A percentile compares a stretch with the other conserved stretches of the same genome.
These are phyloP conservation scores for Drosophila borealis DNA, from an alignment of 2,888 invertebrate genomes.

Conservation along the genomic window DNA sequence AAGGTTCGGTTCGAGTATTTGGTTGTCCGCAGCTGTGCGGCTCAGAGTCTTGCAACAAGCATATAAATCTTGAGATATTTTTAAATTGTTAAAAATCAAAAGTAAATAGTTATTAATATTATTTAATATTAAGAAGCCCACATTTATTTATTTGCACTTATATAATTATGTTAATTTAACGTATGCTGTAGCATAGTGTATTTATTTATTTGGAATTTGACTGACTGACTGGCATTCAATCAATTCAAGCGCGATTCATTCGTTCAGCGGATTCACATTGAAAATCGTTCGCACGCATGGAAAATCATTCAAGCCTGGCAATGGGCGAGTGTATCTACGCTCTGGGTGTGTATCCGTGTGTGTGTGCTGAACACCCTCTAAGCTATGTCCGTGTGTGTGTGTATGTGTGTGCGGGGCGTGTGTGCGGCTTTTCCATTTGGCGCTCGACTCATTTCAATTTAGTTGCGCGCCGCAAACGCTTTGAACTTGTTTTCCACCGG, in stretches of 20 bases:
- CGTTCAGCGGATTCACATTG: constrained; percentile 46
- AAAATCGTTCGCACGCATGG: constrained; percentile 73
- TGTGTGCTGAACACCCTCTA: constrained; percentile 50
- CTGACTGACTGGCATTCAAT: constrained; percentile 54
- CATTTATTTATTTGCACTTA: no score
- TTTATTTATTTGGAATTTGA: constrained; percentile 26
- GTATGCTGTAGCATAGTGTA: constrained; percentile 40
- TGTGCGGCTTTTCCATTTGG: constrained; percentile 73
- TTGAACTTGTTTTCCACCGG: constrained; percentile 76
- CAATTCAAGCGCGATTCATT: constrained; percentile 60
- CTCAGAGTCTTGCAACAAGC: no score
- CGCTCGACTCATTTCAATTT: constrained; percentile 75
- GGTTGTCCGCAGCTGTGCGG: no score
- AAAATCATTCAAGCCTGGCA: constrained; percentile 73
- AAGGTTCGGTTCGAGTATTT: no score
- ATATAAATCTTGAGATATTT: not conserved
- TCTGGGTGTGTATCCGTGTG: not conserved
- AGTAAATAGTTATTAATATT: no score
- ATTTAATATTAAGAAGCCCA: no score
- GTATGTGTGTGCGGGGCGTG: constrained; percentile 27
- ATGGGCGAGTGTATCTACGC: constrained; percentile 24
- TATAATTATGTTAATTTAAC: no score
- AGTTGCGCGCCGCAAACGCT: constrained; percentile 82
- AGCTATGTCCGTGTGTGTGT: constrained; percentile 5
- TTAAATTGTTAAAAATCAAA: not conserved